phyloP scores from a whole-genome alignment of 2,888 invertebrate species.

The Dicyrtoma fusca region DNA sequence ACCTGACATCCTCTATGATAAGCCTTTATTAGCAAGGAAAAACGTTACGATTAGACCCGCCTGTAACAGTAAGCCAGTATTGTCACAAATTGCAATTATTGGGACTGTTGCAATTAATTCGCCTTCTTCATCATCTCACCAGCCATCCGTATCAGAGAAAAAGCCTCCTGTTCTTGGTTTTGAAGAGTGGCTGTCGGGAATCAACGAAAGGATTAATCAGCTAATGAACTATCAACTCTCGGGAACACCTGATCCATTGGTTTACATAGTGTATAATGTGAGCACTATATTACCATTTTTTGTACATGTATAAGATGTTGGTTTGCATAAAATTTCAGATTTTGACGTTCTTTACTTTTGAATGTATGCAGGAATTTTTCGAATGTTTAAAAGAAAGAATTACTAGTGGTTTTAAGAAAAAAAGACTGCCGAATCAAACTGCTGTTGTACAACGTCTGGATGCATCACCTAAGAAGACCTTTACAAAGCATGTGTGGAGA shows the following conservation, averaged over 20 bases:
- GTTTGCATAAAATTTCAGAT: too few relatives aligned
- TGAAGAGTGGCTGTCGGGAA: conserved; percentile 73
- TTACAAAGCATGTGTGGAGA: conserved; percentile 73
- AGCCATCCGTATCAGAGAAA: conserved; percentile 3
- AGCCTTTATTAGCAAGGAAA: conserved; percentile 13
- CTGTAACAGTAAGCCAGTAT: neutral
- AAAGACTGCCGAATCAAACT: conserved; percentile 69
- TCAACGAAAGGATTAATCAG: conserved; percentile 76
- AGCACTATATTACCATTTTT: too few relatives aligned
- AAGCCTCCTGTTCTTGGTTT: conserved; percentile 60
- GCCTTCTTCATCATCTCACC: conserved; percentile 2
- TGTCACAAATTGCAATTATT: conserved; percentile 15
- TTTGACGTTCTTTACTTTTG: conserved; percentile 58
- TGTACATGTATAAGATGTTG: too few relatives aligned
- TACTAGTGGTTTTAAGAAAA: conserved; percentile 67
- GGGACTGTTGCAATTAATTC: conserved; percentile 7
- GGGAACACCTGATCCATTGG: conserved; percentile 69
- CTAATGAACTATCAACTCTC: conserved; percentile 69
- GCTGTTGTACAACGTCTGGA: conserved; percentile 66
- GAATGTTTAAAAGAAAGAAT: conserved; percentile 73
- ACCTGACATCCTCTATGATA: neutral
- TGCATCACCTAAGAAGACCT: conserved; percentile 68
- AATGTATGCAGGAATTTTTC: conserved; percentile 70
- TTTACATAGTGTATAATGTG: conserved; percentile 72
- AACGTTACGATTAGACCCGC: conserved; percentile 6